Evolutionary conservation across 2,888 invertebrate species (phyloP), one percentile per base, ranked within the genome.

Genomic region (Tachina grossa): DNA sequence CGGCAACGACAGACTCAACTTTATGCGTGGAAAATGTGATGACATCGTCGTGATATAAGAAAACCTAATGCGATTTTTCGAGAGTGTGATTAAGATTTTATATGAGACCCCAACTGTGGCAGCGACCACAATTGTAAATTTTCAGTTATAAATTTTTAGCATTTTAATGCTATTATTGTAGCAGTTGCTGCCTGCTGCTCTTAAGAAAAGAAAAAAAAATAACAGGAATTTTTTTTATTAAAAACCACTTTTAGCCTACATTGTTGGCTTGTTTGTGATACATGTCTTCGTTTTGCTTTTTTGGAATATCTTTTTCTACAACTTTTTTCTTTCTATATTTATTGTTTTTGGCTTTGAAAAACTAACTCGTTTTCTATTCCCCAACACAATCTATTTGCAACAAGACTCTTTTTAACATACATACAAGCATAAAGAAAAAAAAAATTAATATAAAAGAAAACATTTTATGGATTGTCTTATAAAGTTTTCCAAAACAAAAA

Each of bases 1-100:
- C 81, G 45, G 74, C 78, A 22, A 63, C 84, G 22, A 81, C 84
- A 69, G 84, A 79, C 77, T 86, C 59, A 63, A 83, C 63, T 81
- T 87, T 85, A 80, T 87, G 88, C 88, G 89, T 85, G 77, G 86
- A 85, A 88, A 88, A 88, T 89, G 88, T 87, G 89, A 88, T 90
- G 91, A 90, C 91, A 90, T 91, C 91, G 90, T 88, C 89, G 89
- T 90, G 92, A 90, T 91, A 91, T 90, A 90, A 88, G 90, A 91
- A 92, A 90, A 91, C 90, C 90, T 91, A 92, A 92, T 92, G 92
- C 91, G 90, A 90, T 88, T 89, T 91, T 90, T 90, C 90, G 89
- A 89, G 88, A 88, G 88, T 83, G 87, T 88, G 90, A 88, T 90
- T 91, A 90, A 89, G 90, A 90, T 91, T 92, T 91, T 92, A 92